These are phyloP conservation scores for Sipha maydis DNA, from an alignment of 2,888 invertebrate genomes.

Conservation along the genomic window DNA sequence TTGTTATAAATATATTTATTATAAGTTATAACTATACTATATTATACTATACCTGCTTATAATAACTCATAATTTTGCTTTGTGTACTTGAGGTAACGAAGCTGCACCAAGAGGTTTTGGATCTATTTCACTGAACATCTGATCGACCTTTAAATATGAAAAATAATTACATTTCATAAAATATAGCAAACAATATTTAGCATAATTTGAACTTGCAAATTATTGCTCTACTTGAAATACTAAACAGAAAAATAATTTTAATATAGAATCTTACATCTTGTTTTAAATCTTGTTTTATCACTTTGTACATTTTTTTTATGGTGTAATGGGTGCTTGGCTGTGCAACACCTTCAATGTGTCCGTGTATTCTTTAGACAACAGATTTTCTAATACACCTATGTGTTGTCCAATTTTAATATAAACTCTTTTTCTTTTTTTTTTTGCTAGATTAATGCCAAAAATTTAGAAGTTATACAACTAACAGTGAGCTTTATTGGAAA, in stretches of 20 bases:
- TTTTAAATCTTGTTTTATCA: constrained; percentile 88
- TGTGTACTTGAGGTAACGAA: constrained; percentile 94
- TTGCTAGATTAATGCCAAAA: constrained; percentile 59
- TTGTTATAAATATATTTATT: no score
- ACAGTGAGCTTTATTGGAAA: constrained; percentile 59
- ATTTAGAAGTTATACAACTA: constrained; percentile 50
- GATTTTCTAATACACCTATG: constrained; percentile 93
- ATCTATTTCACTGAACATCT: constrained; percentile 86
- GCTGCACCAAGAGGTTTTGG: constrained; percentile 91
- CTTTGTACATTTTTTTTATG: constrained; percentile 82
- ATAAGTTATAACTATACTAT: no score
- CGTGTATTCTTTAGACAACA: constrained; percentile 93
- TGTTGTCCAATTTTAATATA: constrained; percentile 99
- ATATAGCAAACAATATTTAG: constrained; percentile 11
- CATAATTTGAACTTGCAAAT: background rate
- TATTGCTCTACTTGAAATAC: background rate
- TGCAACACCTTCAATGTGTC: constrained; percentile 90
- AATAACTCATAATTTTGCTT: constrained; percentile 80
- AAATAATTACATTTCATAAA: background rate
- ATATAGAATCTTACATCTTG: constrained; percentile 74
- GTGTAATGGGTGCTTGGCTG: constrained; percentile 89
- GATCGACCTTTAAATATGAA: constrained; percentile 73
- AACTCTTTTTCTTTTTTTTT: constrained; percentile 78
- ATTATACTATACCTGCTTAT: no score
- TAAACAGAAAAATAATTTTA: background rate